phyloP scores from a whole-genome alignment of 2,888 invertebrate species.

The Dryobota labecula region DNA sequence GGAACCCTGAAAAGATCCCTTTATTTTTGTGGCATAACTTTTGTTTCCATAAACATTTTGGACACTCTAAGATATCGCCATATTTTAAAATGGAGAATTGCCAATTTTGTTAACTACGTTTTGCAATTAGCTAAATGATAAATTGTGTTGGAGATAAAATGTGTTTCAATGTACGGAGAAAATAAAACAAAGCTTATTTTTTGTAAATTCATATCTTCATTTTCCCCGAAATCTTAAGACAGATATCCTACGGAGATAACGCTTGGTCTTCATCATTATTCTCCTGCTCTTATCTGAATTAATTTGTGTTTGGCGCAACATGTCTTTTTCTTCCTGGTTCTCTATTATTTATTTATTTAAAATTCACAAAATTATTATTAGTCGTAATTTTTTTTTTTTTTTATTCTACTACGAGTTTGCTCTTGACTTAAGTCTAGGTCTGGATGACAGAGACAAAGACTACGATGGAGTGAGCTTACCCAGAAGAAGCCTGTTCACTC shows the following conservation, averaged over 20 bases:
- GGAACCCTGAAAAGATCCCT: background rate
- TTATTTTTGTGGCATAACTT: background rate
- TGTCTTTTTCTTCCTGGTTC: background rate
- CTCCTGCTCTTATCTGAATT: too few species aligned
- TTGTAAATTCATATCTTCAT: background rate
- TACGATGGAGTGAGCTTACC: too few species aligned
- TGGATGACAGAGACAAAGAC: too few species aligned
- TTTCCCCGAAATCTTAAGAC: background rate
- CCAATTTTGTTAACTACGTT: conserved; percentile 32
- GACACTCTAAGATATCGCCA: conserved; percentile 22
- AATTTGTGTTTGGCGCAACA: background rate
- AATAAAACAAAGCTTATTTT: background rate
- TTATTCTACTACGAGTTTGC: too few species aligned
- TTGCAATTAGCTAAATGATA: conserved; percentile 39
- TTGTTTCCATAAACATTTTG: conserved; percentile 20
- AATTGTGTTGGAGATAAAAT: conserved; percentile 8
- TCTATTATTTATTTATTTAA: too few species aligned
- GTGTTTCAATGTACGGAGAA: background rate
- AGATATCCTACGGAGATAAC: background rate
- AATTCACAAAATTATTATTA: too few species aligned
- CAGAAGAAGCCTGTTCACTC: too few species aligned
- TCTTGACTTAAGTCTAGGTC: too few species aligned
- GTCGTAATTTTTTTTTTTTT: too few species aligned
- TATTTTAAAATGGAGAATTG: conserved; percentile 44
- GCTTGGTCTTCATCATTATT: background rate